Evolutionary conservation across 53 echinoderm and acorn worm species (phyloP), one percentile per base, ranked within the genome.

Genomic region (Temnopleurus reevesii): DNA sequence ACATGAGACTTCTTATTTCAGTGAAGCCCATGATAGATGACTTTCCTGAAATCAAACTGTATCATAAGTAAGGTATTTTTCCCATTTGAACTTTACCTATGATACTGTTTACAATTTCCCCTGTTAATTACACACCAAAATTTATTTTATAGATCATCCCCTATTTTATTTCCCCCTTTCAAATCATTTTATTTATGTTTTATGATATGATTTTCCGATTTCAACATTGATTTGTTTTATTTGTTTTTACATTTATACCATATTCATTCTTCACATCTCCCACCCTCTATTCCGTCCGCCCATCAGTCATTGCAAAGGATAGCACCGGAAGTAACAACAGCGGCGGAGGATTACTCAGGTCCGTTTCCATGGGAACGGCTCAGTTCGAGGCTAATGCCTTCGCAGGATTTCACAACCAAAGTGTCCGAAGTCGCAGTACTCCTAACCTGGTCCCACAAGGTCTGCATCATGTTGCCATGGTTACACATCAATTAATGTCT

Each of bases 361-460:
- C 97, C 26, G 89, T 85, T 90, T 97, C 97, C 34, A 88, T 97
- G 92, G 97, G 97, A 51, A 89, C 94, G 49, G 88, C 95, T 53
- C 97, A 97, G 89, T 97, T 97, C 89, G 89, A 93, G 91, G 89
- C 90, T 76, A 91, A 92, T 59, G 92, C 94, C 71, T 60, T 88
- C 83, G 46, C 90, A 56, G 83, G 83, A 47, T 89, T 90, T 45
- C 89, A 87, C 86, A 94, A 88, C 90, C 95, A 91, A 89, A 95
- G 90, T 94, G 89, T 86, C 89, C 94, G 96, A 54, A 99, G 95
- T 79, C 92, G 89, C 65, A 99, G 99, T 91, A 94, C 99, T 41
- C 99, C 99, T 80, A 99, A 95, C 55, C 89, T 99, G 90, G 93
- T 93, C 41, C 99, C 93, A 55, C 90, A 94, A 95, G 94, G 99